These are phyloP conservation scores for Sebastes alutus DNA, from an alignment of 2,797 vertebrate species.

Conservation along the genomic window DNA sequence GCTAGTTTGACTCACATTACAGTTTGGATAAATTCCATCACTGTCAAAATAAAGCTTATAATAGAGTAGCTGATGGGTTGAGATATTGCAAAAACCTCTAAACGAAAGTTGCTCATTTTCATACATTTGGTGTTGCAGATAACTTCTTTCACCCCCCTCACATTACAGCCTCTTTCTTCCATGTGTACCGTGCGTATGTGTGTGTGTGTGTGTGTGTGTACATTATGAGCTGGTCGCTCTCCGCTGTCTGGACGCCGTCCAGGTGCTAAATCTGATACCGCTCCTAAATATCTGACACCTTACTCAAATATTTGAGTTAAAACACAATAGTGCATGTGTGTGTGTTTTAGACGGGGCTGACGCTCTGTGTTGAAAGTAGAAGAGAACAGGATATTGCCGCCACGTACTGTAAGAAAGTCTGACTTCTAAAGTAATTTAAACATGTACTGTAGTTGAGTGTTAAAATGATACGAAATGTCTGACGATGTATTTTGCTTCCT, in stretches of 20 bases:
- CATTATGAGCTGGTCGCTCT: neutral
- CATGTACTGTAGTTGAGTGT: neutral
- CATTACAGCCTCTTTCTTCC: slow-evolving; percentile 1
- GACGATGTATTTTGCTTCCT: slow-evolving; percentile 2
- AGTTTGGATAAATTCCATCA: neutral
- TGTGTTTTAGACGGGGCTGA: slow-evolving; percentile 33
- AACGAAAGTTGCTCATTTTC: neutral
- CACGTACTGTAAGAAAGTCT: slow-evolving; percentile 8
- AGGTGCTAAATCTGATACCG: slow-evolving; percentile 64
- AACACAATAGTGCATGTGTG: slow-evolving; percentile 59
- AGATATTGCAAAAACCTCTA: neutral
- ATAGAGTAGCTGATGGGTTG: no score
- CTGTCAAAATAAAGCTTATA: neutral
- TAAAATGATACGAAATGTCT: slow-evolving; percentile 8
- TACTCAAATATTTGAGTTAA: slow-evolving; percentile 72
- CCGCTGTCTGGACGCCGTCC: slow-evolving; percentile 56
- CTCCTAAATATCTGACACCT: slow-evolving; percentile 72
- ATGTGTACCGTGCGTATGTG: neutral
- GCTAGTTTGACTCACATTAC: neutral
- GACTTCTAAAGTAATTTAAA: slow-evolving; percentile 9
- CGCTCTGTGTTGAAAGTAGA: slow-evolving; percentile 33
- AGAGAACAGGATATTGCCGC: slow-evolving; percentile 44
- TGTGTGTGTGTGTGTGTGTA: slow-evolving; percentile 7
- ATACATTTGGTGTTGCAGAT: neutral
- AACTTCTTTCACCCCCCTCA: neutral